phyloP scores from a whole-genome alignment of 2,797 vertebrate species.

The Uromys caudimaculatus region DNA sequence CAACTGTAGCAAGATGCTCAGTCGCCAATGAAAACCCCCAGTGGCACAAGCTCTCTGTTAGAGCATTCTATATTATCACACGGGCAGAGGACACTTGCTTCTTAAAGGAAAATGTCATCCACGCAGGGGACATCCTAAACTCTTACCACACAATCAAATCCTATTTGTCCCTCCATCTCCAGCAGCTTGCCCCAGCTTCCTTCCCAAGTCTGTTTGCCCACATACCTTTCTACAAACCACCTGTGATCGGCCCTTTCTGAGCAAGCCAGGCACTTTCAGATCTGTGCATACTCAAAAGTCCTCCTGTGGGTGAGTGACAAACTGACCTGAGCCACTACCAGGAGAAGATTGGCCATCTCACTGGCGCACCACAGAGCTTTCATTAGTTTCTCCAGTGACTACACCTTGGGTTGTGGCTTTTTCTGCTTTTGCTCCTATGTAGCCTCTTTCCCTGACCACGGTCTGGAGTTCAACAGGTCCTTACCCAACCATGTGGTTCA shows the following conservation, averaged over 20 bases:
- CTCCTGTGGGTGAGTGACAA: background rate
- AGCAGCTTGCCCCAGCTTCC: background rate
- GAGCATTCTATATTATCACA: background rate
- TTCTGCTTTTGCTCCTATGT: background rate
- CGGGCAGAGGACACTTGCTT: background rate
- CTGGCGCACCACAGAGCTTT: background rate
- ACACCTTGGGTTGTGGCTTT: background rate
- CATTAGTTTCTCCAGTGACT: background rate
- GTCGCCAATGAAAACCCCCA: background rate
- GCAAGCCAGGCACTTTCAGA: background rate
- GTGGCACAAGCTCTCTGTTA: background rate
- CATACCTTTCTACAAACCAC: background rate
- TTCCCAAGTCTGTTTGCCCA: background rate
- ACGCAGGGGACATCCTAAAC: background rate
- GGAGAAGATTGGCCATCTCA: background rate
- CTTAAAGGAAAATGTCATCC: background rate
- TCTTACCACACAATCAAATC: accelerated
- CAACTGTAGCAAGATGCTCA: background rate
- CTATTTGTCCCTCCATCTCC: background rate
- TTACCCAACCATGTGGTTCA: background rate
- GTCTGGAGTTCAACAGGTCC: background rate
- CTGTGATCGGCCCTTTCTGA: background rate
- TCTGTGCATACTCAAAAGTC: background rate
- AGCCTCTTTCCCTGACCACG: background rate
- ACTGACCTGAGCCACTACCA: background rate